Conservation (phyloP, 2,113 vertebrate species). For the Chlamydotis undulata region DNA sequence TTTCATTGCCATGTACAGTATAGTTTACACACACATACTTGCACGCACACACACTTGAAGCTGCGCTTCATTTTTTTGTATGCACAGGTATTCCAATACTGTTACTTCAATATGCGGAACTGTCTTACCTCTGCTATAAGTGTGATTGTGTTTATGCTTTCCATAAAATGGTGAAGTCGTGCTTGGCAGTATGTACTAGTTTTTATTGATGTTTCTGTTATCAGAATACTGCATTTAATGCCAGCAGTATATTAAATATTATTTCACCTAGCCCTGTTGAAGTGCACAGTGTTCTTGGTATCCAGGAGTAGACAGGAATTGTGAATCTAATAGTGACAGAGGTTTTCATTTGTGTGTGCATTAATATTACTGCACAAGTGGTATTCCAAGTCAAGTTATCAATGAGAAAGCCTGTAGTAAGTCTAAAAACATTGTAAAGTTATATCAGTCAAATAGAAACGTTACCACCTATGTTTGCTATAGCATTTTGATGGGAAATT, state of each 20-base stretch:
- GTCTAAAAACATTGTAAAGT: neutral
- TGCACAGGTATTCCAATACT: neutral
- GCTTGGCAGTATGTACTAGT: neutral
- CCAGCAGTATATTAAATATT: neutral
- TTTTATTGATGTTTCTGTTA: neutral
- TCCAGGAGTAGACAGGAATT: neutral
- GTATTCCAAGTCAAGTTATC: neutral
- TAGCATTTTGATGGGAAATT: neutral
- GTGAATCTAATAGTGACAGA: neutral
- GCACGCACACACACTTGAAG: fast-evolving
- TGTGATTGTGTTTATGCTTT: neutral
- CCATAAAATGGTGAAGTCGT: neutral
- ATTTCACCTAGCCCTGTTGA: neutral
- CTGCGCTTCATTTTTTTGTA: neutral
- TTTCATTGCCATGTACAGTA: neutral
- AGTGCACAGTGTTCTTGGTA: neutral
- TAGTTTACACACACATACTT: neutral
- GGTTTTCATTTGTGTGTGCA: neutral
- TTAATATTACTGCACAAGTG: neutral
- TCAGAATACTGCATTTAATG: neutral
- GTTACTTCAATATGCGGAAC: neutral
- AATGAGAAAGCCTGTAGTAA: neutral
- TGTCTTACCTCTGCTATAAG: neutral
- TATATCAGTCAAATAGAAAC: neutral
- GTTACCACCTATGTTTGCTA: neutral